phyloP scores from a whole-genome alignment of 2,888 invertebrate genomes.

The Piscicola geometra region DNA sequence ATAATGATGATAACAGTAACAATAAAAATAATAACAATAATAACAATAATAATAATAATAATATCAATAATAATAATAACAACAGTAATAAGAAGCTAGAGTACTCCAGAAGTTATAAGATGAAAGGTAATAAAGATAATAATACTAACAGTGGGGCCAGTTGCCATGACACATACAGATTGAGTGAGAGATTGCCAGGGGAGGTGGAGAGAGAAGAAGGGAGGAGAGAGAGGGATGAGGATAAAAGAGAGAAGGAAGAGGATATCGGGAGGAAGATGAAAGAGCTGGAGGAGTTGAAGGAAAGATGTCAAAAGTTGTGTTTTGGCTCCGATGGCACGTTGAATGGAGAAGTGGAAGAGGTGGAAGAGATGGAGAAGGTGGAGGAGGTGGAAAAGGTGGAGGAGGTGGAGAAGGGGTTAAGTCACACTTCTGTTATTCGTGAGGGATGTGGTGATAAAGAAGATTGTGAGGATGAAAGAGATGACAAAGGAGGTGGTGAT shows the following conservation, averaged over 20 bases:
- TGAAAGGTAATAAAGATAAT: too few relatives aligned
- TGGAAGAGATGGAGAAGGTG: too few relatives aligned
- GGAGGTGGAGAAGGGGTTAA: background rate
- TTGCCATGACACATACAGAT: too few relatives aligned
- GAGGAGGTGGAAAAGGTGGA: background rate
- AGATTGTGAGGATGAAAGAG: background rate
- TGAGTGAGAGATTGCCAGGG: too few relatives aligned
- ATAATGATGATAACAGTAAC: background rate
- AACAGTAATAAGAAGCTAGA: slow-evolving; percentile 22
- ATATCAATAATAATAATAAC: slow-evolving; percentile 20
- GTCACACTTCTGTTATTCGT: too few relatives aligned
- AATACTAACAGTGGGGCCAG: too few relatives aligned
- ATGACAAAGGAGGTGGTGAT: too few relatives aligned
- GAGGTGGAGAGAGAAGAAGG: too few relatives aligned
- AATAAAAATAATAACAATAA: background rate
- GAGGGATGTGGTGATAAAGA: background rate
- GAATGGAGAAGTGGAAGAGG: background rate
- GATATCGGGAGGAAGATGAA: background rate
- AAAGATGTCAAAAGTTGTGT: background rate
- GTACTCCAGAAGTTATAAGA: slow-evolving; percentile 12
- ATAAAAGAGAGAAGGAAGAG: background rate
- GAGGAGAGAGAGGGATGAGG: too few relatives aligned
- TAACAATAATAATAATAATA: slow-evolving; percentile 22
- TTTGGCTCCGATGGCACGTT: background rate
- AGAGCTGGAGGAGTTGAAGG: background rate